Conservation (phyloP, 92 coral and sea anemone genomes). For the Epizoanthus rinbou region DNA sequence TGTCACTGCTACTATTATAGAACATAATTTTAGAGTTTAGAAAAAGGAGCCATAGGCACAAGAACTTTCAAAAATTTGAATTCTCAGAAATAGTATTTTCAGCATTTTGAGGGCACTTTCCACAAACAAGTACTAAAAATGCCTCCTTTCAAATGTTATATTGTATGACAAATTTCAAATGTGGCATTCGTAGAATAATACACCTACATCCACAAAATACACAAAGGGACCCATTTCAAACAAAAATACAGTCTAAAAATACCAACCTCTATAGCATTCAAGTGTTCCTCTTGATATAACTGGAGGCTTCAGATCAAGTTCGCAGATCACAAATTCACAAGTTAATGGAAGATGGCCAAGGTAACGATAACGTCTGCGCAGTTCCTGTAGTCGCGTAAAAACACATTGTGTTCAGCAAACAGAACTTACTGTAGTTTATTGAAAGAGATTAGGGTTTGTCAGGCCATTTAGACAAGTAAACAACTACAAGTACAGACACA, state of each 20-base stretch:
- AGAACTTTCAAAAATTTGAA: no score
- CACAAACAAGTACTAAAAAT: no score
- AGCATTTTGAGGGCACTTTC: no score
- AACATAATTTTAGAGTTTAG: no score
- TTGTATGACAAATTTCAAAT: no score
- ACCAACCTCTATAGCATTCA: slow-evolving; percentile 86
- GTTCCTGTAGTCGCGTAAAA: slow-evolving; percentile 54
- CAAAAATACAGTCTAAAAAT: not conserved
- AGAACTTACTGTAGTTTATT: not conserved
- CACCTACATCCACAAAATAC: not conserved
- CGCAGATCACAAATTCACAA: slow-evolving; percentile 95
- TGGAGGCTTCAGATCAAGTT: slow-evolving; percentile 87
- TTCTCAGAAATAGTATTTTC: no score
- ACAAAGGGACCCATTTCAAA: not conserved
- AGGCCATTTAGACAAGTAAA: no score
- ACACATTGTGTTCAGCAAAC: not conserved
- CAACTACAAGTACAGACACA: no score
- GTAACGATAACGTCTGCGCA: slow-evolving; percentile 86
- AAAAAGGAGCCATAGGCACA: no score
- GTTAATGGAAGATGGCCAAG: slow-evolving; percentile 90
- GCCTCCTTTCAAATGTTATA: not conserved
- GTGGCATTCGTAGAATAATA: no score
- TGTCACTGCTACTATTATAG: no score
- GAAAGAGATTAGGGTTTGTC: not conserved
- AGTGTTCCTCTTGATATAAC: slow-evolving; percentile 72